These are phyloP conservation scores for Propithecus perrieri DNA, from an alignment of 2,797 vertebrate genomes.

Conservation along the genomic window DNA sequence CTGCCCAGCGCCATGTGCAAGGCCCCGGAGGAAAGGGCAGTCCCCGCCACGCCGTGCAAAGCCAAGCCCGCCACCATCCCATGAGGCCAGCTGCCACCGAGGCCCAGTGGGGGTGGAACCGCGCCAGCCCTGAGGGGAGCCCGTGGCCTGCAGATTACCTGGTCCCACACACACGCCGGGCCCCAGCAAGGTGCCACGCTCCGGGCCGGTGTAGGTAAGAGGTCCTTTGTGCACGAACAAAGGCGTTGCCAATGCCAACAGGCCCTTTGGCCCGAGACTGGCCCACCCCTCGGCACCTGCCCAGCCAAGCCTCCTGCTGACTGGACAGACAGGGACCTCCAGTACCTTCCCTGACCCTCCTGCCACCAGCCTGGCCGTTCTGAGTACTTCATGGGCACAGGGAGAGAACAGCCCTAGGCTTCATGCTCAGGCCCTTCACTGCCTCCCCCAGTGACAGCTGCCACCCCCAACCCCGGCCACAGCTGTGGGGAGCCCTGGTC, in stretches of 20 bases:
- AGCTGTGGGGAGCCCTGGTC: neutral
- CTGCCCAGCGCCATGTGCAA: neutral
- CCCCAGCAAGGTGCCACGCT: conserved; percentile 87
- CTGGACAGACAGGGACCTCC: neutral
- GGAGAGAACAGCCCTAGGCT: neutral
- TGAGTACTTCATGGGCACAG: neutral
- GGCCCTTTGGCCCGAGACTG: neutral
- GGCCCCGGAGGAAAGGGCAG: conserved; percentile 51
- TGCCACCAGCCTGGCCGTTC: neutral
- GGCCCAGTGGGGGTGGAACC: neutral
- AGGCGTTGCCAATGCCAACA: conserved; percentile 78
- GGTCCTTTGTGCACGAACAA: conserved; percentile 91
- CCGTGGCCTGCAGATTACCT: conserved; percentile 87
- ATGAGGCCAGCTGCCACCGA: neutral
- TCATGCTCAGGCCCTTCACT: accelerated
- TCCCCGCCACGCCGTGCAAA: neutral
- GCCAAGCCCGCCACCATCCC: conserved; percentile 26
- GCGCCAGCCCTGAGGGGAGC: neutral
- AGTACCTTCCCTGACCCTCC: neutral
- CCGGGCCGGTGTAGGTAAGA: conserved; percentile 91
- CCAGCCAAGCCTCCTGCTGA: neutral
- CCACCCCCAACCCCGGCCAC: neutral
- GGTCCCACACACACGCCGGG: conserved; percentile 82
- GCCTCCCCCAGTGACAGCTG: neutral
- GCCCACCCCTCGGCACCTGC: neutral